Conservation (phyloP, 2,888 invertebrate genomes). For the Piscicola geometra region DNA sequence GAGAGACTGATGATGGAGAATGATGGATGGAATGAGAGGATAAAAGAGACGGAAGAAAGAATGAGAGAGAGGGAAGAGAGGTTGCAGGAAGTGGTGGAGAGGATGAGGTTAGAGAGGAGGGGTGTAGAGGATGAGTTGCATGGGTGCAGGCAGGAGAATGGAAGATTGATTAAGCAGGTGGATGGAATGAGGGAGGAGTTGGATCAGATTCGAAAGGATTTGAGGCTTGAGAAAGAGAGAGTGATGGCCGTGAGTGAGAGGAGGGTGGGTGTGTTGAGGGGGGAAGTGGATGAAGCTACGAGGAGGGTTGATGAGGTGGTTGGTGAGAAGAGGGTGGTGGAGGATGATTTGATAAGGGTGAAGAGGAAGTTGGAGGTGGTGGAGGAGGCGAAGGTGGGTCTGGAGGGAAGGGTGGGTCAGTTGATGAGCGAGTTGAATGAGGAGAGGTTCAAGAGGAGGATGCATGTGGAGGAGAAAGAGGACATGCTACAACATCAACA, state of each 20-base stretch:
- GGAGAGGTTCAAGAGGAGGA: slow-evolving; percentile 21
- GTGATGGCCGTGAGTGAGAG: too few species aligned
- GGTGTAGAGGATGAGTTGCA: slow-evolving; percentile 34
- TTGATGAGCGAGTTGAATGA: not conserved
- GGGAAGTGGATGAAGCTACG: too few species aligned
- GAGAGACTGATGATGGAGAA: too few species aligned
- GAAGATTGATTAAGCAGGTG: slow-evolving; percentile 14
- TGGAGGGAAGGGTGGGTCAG: slow-evolving; percentile 25
- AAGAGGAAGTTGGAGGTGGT: slow-evolving; percentile 26
- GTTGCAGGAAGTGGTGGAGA: too few species aligned
- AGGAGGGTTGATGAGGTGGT: slow-evolving; percentile 24
- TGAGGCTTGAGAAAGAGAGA: too few species aligned
- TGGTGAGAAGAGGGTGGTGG: slow-evolving; percentile 13
- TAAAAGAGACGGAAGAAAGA: too few species aligned
- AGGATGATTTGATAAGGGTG: slow-evolving; percentile 5
- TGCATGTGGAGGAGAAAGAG: slow-evolving; percentile 8
- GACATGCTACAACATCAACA: not conserved
- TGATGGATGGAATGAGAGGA: too few species aligned
- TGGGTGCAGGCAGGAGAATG: slow-evolving; percentile 37
- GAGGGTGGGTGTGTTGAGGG: too few species aligned
- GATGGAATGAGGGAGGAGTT: slow-evolving; percentile 30
- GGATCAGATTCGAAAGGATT: too few species aligned
- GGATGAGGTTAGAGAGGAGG: too few species aligned
- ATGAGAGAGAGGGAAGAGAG: too few species aligned
- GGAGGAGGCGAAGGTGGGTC: slow-evolving; percentile 40